A percentile compares a stretch with the other conserved stretches of the same genome.
These are phyloP conservation scores for Saccostrea cuccullata DNA, from an alignment of 1,140 invertebrate genomes.

Conservation along the genomic window DNA sequence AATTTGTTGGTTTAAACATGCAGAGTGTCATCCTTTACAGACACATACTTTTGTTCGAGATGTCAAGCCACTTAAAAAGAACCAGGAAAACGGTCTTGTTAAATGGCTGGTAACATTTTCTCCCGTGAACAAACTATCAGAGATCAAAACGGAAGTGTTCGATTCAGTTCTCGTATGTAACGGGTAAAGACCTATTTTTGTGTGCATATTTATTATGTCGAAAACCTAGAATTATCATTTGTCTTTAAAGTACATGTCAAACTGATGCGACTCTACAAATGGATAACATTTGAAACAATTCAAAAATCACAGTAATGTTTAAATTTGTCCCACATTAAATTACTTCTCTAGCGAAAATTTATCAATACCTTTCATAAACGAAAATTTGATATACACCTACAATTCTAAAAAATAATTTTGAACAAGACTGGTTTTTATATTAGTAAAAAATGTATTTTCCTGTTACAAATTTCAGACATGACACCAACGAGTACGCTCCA, in stretches of 20 bases:
- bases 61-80: not conserved
- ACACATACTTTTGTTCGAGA: not conserved
- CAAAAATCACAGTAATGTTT: no score
- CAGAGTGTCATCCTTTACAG: not conserved
- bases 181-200: not conserved
- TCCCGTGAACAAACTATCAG: not conserved
- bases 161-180: conserved; percentile 17
- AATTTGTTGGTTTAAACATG: not conserved
- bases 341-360: no score
- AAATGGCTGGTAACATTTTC: conserved; percentile 15
- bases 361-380: no score
- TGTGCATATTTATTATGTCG: not conserved
- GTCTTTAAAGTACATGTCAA: no score
- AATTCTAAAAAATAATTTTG: no score
- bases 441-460: no score
- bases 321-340: no score
- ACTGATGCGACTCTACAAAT: no score
- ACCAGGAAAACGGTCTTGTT: not conserved
- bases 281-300: no score
- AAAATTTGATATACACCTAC: no score
- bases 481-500: conserved; percentile 72
- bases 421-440: no score
- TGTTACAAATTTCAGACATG: not conserved
- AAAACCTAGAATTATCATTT: no score
- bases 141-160: conserved; percentile 18